Evolutionary conservation across 2,797 vertebrate species (phyloP).

Genomic region (Moxostoma hubbsi): DNA sequence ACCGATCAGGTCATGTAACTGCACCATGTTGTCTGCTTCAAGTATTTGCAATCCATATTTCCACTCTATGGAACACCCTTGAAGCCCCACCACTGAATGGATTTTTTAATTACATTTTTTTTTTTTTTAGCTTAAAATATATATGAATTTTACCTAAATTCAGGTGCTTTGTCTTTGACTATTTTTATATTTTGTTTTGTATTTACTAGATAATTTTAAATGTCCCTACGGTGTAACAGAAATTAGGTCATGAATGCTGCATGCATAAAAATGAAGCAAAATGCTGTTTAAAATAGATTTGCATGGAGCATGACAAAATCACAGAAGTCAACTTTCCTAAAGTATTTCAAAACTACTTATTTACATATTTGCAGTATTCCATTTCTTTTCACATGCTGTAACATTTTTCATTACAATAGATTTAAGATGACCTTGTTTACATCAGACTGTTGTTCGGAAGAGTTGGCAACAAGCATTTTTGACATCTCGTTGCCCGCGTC

Average conservation of each 20-base stretch:
- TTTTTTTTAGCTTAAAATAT: no score
- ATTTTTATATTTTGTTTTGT: no score
- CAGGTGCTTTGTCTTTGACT: no score
- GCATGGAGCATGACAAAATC: no score
- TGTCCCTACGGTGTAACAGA: no score
- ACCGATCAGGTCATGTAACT: not conserved
- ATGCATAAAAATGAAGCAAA: no score
- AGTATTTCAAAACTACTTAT: not conserved
- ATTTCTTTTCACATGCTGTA: not conserved
- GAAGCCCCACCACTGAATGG: not conserved
- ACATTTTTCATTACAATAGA: slow-evolving; percentile 20
- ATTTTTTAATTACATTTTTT: no score
- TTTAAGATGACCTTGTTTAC: slow-evolving; percentile 20
- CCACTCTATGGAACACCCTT: not conserved
- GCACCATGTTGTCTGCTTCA: not conserved
- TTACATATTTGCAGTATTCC: not conserved
- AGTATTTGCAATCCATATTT: not conserved
- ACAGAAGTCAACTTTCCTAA: no score
- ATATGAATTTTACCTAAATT: no score
- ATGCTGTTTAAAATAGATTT: no score
- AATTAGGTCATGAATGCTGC: no score
- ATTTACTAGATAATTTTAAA: no score
- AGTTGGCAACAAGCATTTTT: slow-evolving; percentile 21
- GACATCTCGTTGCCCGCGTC: slow-evolving; percentile 11
- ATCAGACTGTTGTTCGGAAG: slow-evolving; percentile 10